A percentile compares a stretch with the other conserved stretches of the same genome.
phyloP scores from a whole-genome alignment of 2,113 vertebrate genomes.

The Echinops telfairi region DNA sequence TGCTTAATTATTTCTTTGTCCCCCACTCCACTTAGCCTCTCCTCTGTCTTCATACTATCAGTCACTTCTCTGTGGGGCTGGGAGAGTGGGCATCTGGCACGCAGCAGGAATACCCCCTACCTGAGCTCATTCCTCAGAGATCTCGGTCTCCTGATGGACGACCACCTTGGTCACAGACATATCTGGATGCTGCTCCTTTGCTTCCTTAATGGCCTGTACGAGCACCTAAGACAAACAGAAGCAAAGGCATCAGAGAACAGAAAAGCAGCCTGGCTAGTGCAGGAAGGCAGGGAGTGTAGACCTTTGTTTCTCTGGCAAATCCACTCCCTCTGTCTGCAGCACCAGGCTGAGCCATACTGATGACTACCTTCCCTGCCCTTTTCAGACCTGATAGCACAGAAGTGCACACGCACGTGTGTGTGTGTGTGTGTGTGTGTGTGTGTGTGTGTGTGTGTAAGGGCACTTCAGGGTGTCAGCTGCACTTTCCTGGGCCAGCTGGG shows the following conservation, averaged over 20 bases:
- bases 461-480: neutral
- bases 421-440: too few species aligned
- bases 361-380: too few species aligned
- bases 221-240: conserved; percentile 90
- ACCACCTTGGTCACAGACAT: conserved; percentile 99
- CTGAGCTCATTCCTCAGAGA: conserved; percentile 91
- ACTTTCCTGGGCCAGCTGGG: neutral
- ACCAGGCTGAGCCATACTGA: neutral
- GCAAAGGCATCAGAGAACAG: neutral
- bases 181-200: conserved; percentile 98
- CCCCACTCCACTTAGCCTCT: neutral
- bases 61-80: neutral
- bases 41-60: neutral
- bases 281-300: neutral
- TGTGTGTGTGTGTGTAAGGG: neutral
- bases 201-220: conserved; percentile 97
- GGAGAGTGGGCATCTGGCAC: neutral
- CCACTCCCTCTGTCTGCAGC: neutral
- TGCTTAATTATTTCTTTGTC: neutral
- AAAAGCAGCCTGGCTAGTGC: neutral
- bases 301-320: neutral
- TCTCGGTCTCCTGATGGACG: conserved; percentile 98
- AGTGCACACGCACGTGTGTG: neutral
- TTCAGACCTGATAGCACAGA: neutral
- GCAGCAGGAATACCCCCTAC: conserved; percentile 19